These are phyloP conservation scores for Drosophila sulfurigaster DNA, from an alignment of 1,140 invertebrate species.

Conservation along the genomic window DNA sequence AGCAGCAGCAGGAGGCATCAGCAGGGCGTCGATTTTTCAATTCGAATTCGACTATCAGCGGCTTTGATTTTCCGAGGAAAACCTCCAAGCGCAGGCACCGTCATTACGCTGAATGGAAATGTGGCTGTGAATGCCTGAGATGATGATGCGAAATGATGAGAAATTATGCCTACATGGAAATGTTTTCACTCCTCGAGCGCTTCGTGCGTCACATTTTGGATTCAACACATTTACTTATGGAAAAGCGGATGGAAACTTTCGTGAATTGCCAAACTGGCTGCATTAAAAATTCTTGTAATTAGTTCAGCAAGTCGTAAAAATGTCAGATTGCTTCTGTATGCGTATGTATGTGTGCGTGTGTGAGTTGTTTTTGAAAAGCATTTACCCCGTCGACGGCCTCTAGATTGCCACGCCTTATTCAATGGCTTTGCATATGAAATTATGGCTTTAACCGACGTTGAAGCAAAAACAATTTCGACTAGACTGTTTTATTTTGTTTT, in stretches of 20 bases:
- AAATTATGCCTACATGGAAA: slow-evolving; percentile 24
- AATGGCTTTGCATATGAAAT: slow-evolving; percentile 42
- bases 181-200: not conserved
- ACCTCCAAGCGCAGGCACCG: slow-evolving; percentile 19
- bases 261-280: slow-evolving; percentile 30
- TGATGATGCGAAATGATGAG: slow-evolving; percentile 34
- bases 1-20: slow-evolving; percentile 30
- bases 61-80: slow-evolving; percentile 64
- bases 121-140: slow-evolving; percentile 12
- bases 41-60: slow-evolving; percentile 48
- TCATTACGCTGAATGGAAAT: slow-evolving; percentile 33
- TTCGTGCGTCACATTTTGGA: slow-evolving; percentile 27
- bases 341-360: too few species aligned
- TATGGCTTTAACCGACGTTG: slow-evolving; percentile 21
- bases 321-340: slow-evolving; percentile 35
- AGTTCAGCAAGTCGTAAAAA: slow-evolving; percentile 73
- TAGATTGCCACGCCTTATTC: slow-evolving; percentile 19
- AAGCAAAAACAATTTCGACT: slow-evolving; percentile 37
- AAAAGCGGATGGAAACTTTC: slow-evolving; percentile 20
- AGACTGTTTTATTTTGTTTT: slow-evolving; percentile 10
- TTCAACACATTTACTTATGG: slow-evolving; percentile 26
- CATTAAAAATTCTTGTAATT: slow-evolving; percentile 58
- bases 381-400: slow-evolving; percentile 38
- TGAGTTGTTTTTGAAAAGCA: slow-evolving; percentile 49
- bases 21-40: slow-evolving; percentile 63